Evolutionary conservation across 2,888 invertebrate genomes (phyloP).

Genomic region (Alcis repandata): DNA sequence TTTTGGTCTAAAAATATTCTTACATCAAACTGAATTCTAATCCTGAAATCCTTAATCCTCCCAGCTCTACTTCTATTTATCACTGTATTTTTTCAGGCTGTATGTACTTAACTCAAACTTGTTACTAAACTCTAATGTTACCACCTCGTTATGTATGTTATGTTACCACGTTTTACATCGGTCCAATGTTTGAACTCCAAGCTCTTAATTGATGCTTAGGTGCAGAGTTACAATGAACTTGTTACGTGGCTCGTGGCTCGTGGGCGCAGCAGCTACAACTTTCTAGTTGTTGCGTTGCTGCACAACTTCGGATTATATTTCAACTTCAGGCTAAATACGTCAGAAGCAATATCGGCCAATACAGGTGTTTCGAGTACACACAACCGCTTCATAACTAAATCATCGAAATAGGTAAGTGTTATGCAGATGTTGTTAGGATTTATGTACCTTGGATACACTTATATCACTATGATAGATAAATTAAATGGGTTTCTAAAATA

Average conservation of each 20-base stretch:
- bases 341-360: background rate
- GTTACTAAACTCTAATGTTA: too few species aligned
- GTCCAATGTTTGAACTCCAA: background rate
- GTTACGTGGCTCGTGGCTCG: background rate
- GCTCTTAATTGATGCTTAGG: conserved; percentile 1
- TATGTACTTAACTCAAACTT: too few species aligned
- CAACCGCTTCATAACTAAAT: background rate
- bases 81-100: too few species aligned
- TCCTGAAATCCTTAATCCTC: too few species aligned
- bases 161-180: background rate
- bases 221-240: background rate
- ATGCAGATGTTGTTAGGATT: too few species aligned
- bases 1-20: too few species aligned
- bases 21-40: too few species aligned
- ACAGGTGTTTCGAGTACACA: background rate
- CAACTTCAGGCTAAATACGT: background rate
- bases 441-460: too few species aligned
- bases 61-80: too few species aligned
- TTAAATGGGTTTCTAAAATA: too few species aligned
- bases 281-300: background rate
- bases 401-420: background rate
- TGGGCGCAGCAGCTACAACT: background rate
- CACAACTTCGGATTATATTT: background rate
- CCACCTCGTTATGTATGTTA: background rate
- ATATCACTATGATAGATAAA: too few species aligned